Evolutionary conservation across 2,888 invertebrate species (phyloP).

Genomic region (Pollenia griseotomentosa): DNA sequence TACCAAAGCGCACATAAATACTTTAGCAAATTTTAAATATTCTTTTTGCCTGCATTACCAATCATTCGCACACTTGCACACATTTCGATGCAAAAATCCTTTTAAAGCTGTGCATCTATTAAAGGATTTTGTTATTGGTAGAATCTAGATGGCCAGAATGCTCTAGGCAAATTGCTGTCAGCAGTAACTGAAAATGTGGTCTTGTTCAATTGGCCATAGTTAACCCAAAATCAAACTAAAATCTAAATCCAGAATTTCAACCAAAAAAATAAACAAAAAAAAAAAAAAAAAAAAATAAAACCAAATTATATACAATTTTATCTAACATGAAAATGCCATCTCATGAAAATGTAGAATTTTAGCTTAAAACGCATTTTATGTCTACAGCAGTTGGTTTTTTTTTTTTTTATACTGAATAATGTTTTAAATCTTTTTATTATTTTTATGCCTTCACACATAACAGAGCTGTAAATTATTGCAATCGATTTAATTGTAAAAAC

Average conservation of each 20-base stretch:
- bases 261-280: conserved; percentile 13
- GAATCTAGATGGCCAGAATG: conserved; percentile 19
- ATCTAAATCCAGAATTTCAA: conserved; percentile 53
- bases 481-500: too few relatives aligned
- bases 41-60: conserved; percentile 47
- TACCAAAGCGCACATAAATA: conserved; percentile 45
- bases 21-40: conserved; percentile 49
- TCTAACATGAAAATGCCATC: conserved; percentile 65
- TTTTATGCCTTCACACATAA: conserved; percentile 5
- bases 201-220: conserved; percentile 64
- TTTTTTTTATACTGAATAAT: conserved; percentile 22
- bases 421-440: conserved; percentile 47
- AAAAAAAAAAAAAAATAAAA: conserved; percentile 19
- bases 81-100: conserved; percentile 43
- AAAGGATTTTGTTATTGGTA: conserved; percentile 54
- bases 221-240: conserved; percentile 64
- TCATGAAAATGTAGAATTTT: conserved; percentile 62
- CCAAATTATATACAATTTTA: conserved; percentile 59
- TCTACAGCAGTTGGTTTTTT: conserved; percentile 54
- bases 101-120: conserved; percentile 52
- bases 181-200: conserved; percentile 63
- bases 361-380: conserved; percentile 68
- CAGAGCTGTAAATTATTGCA: too few relatives aligned
- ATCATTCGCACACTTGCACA: conserved; percentile 48
- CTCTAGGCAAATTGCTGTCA: conserved; percentile 54